A percentile compares a stretch with the other conserved stretches of the same genome.
These are phyloP conservation scores for Lagopus leucura DNA, from an alignment of 2,113 vertebrate species.

Conservation along the genomic window DNA sequence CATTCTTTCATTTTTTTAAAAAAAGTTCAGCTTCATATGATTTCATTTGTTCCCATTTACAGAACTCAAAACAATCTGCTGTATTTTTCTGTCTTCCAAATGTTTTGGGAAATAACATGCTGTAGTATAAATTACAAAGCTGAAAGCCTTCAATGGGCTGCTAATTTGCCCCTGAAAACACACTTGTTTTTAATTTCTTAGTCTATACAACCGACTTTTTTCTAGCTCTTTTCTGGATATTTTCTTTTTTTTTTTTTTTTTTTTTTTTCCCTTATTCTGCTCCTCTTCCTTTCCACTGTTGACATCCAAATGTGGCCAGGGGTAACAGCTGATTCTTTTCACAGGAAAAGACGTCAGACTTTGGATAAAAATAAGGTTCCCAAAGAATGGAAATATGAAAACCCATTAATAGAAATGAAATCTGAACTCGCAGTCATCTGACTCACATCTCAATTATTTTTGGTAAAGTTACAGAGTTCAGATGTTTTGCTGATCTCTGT, in stretches of 20 bases:
- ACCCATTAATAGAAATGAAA: neutral
- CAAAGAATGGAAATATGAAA: neutral
- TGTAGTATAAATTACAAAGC: neutral
- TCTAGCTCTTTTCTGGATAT: neutral
- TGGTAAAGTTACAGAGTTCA: neutral
- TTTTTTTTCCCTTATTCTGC: neutral
- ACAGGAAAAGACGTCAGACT: neutral
- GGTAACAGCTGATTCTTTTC: neutral
- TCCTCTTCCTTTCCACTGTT: neutral
- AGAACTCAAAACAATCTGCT: neutral
- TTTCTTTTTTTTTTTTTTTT: neutral
- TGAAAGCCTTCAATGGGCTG: neutral
- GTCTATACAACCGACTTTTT: neutral
- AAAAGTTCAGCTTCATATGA: neutral
- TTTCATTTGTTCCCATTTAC: neutral
- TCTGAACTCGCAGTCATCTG: neutral
- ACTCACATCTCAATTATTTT: neutral
- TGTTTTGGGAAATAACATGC: neutral
- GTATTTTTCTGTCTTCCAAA: slow-evolving; percentile 2
- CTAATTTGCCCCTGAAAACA: neutral
- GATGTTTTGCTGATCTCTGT: slow-evolving; percentile 2
- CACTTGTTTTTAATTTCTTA: neutral
- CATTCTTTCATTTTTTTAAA: neutral
- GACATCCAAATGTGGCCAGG: neutral
- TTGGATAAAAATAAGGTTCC: neutral